Base-by-base conservation (phyloP, 2,113 vertebrate genomes). In the Cynocephalus volans region DNA sequence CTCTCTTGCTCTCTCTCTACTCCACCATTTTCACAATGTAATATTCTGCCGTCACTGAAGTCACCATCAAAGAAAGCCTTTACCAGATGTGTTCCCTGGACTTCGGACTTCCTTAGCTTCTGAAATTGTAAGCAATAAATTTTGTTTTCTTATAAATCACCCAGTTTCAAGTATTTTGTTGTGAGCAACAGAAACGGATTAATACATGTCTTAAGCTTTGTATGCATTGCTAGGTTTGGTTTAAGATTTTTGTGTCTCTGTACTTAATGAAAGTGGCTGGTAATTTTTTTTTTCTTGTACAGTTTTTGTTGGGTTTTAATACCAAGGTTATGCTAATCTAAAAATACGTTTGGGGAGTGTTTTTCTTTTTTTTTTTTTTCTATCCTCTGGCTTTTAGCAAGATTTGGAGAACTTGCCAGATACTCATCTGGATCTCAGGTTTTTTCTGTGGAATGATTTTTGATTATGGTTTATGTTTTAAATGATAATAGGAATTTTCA, bases 281-380 rank as follows among this genome's bases (percentile, higher is more conserved):
- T 60, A 7, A 2, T 41, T 4, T n/a, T 1, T 41, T 41, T 31
- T 85, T 70, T 41, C 76, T 67, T 50, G 15, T 87, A 52, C 4
- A 76, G 36, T 60, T 81, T 89, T 48, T 26, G 1, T 65, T 79
- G 54, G 13, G 19, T 91, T 48, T 95, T 54, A n/a, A 75, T 41
- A 36, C 8, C 41, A 92, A 36, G 12, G 9, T 77, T 62, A 60
- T 28, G 45, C 24, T 81, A n/a, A 2, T 36, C 19, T 56, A 41
- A 62, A 81, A 56, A 10, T 58, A n/a, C 6, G 15, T 41, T 82
- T 24, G 4, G 50, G 33, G 19, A 31, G 36, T 65, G 31, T 36
- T 64, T 88, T 81, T 76, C 18, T 77, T 56, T 83, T 36, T 64
- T 84, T 77, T 56, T 83, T 36, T 64, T 84, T 94, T 56, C n/a